Evolutionary conservation across 2,888 invertebrate species (phyloP).

Genomic region (Sipha maydis): DNA sequence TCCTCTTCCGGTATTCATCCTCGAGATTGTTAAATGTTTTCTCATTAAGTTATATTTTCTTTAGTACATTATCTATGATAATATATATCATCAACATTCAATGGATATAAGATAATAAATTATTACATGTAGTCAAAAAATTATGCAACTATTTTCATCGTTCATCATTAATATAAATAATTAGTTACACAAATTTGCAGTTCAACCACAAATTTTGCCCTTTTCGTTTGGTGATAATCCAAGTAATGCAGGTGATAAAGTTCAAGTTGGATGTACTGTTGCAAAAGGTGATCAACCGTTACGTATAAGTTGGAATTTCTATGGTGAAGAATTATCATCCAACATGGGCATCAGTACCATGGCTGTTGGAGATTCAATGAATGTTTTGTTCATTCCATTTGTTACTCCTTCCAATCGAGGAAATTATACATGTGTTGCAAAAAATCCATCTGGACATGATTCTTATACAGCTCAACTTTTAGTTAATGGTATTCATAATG

Average conservation of each 20-base stretch:
- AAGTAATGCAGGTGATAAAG: conserved; percentile 65
- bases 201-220: conserved; percentile 64
- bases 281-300: conserved; percentile 66
- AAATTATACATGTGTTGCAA: conserved; percentile 78
- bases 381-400: conserved; percentile 73
- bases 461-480: conserved; percentile 75
- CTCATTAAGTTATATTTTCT: background rate
- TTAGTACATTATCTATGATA: background rate
- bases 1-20: conserved; percentile 38
- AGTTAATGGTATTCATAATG: conserved; percentile 74
- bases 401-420: conserved; percentile 80
- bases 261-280: conserved; percentile 66
- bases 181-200: conserved; percentile 62
- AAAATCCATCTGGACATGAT: conserved; percentile 76
- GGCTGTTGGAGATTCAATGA: conserved; percentile 62
- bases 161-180: background rate
- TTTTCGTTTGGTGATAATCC: conserved; percentile 64
- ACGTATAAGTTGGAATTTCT: conserved; percentile 65
- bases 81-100: background rate
- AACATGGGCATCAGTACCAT: conserved; percentile 62
- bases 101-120: background rate
- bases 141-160: background rate
- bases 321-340: conserved; percentile 59
- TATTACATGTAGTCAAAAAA: background rate
- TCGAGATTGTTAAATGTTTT: background rate